These are phyloP conservation scores for Harlomillsia oculata DNA, from an alignment of 1,140 invertebrate species.

Conservation along the genomic window DNA sequence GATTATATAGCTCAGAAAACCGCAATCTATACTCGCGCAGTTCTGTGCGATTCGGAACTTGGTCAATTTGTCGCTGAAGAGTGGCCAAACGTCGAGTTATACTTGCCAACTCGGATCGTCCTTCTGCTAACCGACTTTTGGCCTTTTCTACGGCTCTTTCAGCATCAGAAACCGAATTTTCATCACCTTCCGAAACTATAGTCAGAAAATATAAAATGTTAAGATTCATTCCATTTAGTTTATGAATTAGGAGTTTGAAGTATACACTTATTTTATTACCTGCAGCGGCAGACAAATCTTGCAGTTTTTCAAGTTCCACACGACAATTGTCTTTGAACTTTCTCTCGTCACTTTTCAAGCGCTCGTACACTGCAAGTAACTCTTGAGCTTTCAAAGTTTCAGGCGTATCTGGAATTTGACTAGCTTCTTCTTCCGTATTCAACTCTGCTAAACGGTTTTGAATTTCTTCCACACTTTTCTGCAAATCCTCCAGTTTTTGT, in stretches of 20 bases:
- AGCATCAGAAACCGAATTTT: slow-evolving; percentile 35
- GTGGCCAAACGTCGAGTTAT: slow-evolving; percentile 71
- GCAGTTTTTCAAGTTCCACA: slow-evolving; percentile 50
- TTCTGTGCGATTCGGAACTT: slow-evolving; percentile 82
- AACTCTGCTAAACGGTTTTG: background rate
- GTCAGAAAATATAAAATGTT: no score
- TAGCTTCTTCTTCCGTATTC: background rate
- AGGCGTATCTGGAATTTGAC: background rate
- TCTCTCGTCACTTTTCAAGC: slow-evolving; percentile 59
- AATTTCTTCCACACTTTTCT: slow-evolving; percentile 7
- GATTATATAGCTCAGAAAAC: slow-evolving; percentile 92
- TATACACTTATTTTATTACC: no score
- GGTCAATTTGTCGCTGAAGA: slow-evolving; percentile 70
- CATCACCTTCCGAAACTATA: slow-evolving; percentile 15
- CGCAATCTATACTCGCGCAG: slow-evolving; percentile 87
- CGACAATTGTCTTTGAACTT: slow-evolving; percentile 67
- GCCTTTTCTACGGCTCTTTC: slow-evolving; percentile 50
- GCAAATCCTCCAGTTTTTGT: background rate
- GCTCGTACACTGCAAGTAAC: slow-evolving; percentile 46
- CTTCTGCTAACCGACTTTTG: slow-evolving; percentile 47
- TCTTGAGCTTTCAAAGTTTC: slow-evolving; percentile 3
- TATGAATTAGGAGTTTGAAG: no score
- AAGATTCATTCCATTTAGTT: no score
- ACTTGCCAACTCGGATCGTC: slow-evolving; percentile 60
- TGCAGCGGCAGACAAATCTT: slow-evolving; percentile 49